Percentiles rank a stretch among this genome's conserved stretches.
phyloP scores from a whole-genome alignment of 2,888 invertebrate species.

The Chloroclystis v-ata region DNA sequence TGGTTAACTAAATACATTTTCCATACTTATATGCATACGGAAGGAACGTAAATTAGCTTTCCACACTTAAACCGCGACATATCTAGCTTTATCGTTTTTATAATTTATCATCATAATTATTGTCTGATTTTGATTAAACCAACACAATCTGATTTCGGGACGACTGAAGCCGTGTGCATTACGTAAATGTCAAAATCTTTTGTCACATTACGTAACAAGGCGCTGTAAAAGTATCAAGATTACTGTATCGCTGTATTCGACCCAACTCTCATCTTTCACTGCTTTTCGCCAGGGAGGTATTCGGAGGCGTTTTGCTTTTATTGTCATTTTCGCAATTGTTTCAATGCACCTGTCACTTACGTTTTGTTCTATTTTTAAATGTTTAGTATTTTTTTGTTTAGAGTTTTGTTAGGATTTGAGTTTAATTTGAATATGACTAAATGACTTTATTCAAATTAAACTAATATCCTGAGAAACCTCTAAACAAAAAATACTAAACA shows the following conservation, averaged over 20 bases:
- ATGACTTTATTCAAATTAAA: no score
- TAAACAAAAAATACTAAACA: no score
- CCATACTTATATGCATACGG: no score
- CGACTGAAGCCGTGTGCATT: neutral
- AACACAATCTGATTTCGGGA: no score
- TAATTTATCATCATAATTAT: no score
- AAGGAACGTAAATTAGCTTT: no score
- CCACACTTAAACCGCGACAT: no score
- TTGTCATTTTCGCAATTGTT: constrained; percentile 22
- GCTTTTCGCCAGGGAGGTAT: constrained; percentile 61
- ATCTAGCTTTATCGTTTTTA: no score
- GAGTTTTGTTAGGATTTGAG: neutral
- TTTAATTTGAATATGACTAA: neutral
- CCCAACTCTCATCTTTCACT: constrained; percentile 74
- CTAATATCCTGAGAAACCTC: no score
- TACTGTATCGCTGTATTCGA: constrained; percentile 43
- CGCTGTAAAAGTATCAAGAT: constrained; percentile 52
- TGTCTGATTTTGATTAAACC: no score
- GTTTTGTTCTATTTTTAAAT: constrained; percentile 9
- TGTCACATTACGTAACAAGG: constrained; percentile 35
- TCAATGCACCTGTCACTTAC: constrained; percentile 21
- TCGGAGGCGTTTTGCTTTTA: constrained; percentile 26
- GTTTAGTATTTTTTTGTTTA: constrained; percentile 4
- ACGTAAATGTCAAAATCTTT: constrained; percentile 14
- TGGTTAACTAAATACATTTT: no score